Conservation (phyloP, 2,888 invertebrate species). For the Sphaerophoria taeniata region DNA sequence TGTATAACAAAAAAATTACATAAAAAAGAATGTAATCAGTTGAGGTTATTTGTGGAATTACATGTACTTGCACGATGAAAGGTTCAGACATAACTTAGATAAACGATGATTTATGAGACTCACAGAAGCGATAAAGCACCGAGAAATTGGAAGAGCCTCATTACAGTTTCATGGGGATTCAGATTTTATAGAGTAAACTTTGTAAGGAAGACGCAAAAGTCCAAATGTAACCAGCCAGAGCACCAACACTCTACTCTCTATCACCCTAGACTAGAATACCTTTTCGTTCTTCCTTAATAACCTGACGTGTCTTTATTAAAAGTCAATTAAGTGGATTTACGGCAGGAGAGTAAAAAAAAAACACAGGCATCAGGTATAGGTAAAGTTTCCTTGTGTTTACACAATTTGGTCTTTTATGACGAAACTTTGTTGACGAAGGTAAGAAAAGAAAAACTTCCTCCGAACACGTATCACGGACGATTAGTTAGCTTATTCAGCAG, state of each 20-base stretch:
- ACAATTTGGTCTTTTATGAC: slow-evolving; percentile 50
- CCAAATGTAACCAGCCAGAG: no score
- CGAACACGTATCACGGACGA: slow-evolving; percentile 52
- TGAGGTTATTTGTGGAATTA: slow-evolving; percentile 47
- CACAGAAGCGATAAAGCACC: slow-evolving; percentile 33
- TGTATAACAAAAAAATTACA: slow-evolving; percentile 24
- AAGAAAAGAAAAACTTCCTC: not conserved
- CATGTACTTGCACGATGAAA: slow-evolving; percentile 40
- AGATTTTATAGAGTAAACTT: slow-evolving; percentile 33
- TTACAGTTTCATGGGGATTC: slow-evolving; percentile 44
- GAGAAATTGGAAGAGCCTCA: slow-evolving; percentile 45
- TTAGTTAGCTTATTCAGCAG: slow-evolving; percentile 46
- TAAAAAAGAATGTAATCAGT: slow-evolving; percentile 45
- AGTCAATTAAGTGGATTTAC: slow-evolving; percentile 55
- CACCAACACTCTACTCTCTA: no score
- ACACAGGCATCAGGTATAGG: no score
- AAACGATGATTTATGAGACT: slow-evolving; percentile 55
- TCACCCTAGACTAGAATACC: not conserved
- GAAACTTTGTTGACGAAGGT: slow-evolving; percentile 26
- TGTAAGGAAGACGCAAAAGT: slow-evolving; percentile 29
- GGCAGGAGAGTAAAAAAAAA: slow-evolving; percentile 2
- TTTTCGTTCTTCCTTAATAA: not conserved
- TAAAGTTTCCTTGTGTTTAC: slow-evolving; percentile 38
- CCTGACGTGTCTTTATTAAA: slow-evolving; percentile 48
- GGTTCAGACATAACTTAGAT: slow-evolving; percentile 47